These are phyloP conservation scores for Gallinago undulata DNA, from an alignment of 2,113 vertebrate genomes.

Conservation along the genomic window DNA sequence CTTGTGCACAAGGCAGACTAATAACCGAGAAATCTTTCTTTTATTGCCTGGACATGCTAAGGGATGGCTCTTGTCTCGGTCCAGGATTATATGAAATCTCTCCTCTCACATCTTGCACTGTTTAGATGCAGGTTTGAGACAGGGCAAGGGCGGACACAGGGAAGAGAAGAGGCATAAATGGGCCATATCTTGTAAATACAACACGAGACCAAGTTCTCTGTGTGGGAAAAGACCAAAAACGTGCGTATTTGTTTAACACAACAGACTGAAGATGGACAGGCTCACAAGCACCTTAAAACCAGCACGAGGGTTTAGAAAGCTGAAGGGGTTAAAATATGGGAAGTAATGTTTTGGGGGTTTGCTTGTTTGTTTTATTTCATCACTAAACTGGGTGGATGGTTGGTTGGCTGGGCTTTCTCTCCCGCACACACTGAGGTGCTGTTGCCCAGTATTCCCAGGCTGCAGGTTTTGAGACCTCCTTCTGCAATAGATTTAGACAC, in stretches of 20 bases:
- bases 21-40: not conserved
- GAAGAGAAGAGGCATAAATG: not conserved
- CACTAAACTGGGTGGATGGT: not conserved
- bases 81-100: not conserved
- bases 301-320: not conserved
- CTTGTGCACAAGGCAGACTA: not conserved
- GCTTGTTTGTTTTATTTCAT: not conserved
- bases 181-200: not conserved
- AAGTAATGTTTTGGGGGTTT: not conserved
- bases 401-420: not conserved
- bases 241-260: fast-evolving
- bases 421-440: not conserved
- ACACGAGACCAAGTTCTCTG: not conserved
- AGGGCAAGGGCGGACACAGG: not conserved
- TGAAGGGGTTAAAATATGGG: not conserved
- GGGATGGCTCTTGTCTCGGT: not conserved
- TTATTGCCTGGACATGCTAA: not conserved
- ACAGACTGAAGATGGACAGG: not conserved
- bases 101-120: not conserved
- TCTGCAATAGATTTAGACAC: not conserved
- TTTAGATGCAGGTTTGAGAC: not conserved
- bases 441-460: not conserved
- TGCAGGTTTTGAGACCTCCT: not conserved
- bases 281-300: not conserved
- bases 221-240: not conserved